Conservation (phyloP, 2,888 invertebrate species). For the Steinernema carpocapsae region DNA sequence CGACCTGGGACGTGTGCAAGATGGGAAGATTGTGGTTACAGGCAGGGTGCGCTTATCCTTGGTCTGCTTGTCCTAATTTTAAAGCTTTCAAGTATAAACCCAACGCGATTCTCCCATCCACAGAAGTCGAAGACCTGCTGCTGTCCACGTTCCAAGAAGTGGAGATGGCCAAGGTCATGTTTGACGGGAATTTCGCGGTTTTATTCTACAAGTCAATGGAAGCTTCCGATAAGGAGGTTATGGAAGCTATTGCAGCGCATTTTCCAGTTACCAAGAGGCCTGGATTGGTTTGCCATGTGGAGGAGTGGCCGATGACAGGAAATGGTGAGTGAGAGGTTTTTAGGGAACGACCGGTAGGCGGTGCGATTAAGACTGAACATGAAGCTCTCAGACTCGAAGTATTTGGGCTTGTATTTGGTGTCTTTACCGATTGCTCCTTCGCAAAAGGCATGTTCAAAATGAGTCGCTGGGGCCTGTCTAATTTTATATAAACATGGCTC, state of each 20-base stretch:
- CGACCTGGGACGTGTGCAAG: constrained; percentile 5
- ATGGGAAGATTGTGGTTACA: constrained; percentile 24
- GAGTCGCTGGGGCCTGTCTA: too few relatives aligned
- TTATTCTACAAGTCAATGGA: constrained; percentile 16
- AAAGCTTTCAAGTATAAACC: constrained; percentile 25
- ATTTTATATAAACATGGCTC: too few relatives aligned
- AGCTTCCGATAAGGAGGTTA: neutral
- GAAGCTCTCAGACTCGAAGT: too few relatives aligned
- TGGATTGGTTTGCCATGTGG: constrained; percentile 17
- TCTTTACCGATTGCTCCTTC: too few relatives aligned
- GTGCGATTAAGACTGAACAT: too few relatives aligned
- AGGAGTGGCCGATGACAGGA: constrained; percentile 8
- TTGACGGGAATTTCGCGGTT: constrained; percentile 14
- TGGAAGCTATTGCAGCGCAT: neutral
- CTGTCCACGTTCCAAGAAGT: neutral
- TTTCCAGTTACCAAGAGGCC: neutral
- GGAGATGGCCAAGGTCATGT: neutral
- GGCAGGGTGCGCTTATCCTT: constrained; percentile 29
- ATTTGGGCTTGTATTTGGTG: too few relatives aligned
- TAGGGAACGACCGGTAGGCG: too few relatives aligned
- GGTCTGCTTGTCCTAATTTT: constrained; percentile 18
- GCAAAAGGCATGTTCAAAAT: too few relatives aligned
- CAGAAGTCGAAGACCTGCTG: constrained; percentile 20
- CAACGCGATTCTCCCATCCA: constrained; percentile 24
- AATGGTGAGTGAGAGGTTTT: neutral